Conservation (phyloP, 2,113 vertebrate species). For the Brachyhypopomus gauderio region DNA sequence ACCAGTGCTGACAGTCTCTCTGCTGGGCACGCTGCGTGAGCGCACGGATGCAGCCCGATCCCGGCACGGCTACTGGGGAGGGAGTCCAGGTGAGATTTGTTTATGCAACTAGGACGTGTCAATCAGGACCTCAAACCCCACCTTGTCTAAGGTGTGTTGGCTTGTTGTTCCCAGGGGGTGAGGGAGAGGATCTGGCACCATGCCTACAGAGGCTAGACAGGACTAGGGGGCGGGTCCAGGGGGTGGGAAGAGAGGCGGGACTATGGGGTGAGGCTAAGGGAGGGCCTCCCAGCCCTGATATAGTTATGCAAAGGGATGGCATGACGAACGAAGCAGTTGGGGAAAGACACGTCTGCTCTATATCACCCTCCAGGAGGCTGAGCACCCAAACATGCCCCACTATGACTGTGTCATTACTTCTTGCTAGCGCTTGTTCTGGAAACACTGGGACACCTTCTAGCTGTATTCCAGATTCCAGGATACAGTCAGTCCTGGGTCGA, state of each 20-base stretch:
- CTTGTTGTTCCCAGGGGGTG: background rate
- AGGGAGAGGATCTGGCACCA: slow-evolving; percentile 53
- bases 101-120: slow-evolving; percentile 13
- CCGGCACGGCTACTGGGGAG: background rate
- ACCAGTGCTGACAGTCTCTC: background rate
- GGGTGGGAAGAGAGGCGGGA: no score
- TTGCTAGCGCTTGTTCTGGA: slow-evolving; percentile 19
- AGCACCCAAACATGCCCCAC: slow-evolving; percentile 25
- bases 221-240: no score
- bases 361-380: slow-evolving; percentile 39
- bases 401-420: slow-evolving; percentile 45
- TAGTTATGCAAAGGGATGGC: slow-evolving; percentile 22
- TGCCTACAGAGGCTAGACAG: slow-evolving; percentile 20
- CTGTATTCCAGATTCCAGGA: slow-evolving; percentile 4
- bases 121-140: background rate
- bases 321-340: slow-evolving; percentile 45
- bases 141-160: background rate
- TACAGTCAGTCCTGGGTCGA: background rate
- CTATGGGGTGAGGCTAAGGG: no score
- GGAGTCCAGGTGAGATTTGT: background rate
- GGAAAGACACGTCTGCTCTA: slow-evolving; percentile 44
- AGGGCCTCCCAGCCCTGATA: background rate
- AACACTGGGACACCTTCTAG: slow-evolving; percentile 17
- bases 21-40: slow-evolving; percentile 68
- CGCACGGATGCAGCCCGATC: background rate